Base-by-base conservation (phyloP, 1,140 invertebrate genomes). In the Limonius californicus region DNA sequence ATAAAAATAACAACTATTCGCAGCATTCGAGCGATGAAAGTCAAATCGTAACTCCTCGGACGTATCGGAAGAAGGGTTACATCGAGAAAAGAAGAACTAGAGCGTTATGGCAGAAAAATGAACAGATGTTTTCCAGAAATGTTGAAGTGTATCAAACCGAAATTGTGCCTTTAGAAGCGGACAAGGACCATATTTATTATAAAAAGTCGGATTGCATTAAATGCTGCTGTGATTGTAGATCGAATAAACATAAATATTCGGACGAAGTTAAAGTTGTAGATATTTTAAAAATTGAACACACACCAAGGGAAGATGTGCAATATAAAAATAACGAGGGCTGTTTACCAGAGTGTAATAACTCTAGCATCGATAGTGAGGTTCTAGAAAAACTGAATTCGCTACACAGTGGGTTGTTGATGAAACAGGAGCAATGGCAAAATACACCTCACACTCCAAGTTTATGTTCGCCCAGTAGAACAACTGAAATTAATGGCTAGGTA, bases 1-100 rank as follows among this genome's bases (percentile, higher is more conserved):
- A 74, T 39, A 75, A 72, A 56, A 61, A 59, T 14, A 62, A 61
- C 7, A 77, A 79, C 45, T 81, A 81, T 68, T 69, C 78, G 39
- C 79, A 78, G 15, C 81, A 83, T 58, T 84, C 82, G 3, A 84
- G 83, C 68, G 83, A 84, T 50, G 83, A 84, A 47, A 84, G 82
- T 66, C 77, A 80, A 50, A 81, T 79, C 21, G 81, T 78, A 3
- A 83, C 80, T 68, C 80, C 70, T 1, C 57, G 67, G 12, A 61
- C 62, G 0, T 74, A 75, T 47, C 45, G 72, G n/a, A 73, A 70
- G 39, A 75, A 72, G 45, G 61, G 61, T 32, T 68, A 69, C 23
- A 23, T 50, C 0, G 70, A 72, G 20, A 74, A 75, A 61, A 54
- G 71, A 57, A 64, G 66, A 14, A 59, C 66, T 2, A 56, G 73